Evolutionary conservation across 2,113 vertebrate species (phyloP).

Genomic region (Neofelis nebulosa): DNA sequence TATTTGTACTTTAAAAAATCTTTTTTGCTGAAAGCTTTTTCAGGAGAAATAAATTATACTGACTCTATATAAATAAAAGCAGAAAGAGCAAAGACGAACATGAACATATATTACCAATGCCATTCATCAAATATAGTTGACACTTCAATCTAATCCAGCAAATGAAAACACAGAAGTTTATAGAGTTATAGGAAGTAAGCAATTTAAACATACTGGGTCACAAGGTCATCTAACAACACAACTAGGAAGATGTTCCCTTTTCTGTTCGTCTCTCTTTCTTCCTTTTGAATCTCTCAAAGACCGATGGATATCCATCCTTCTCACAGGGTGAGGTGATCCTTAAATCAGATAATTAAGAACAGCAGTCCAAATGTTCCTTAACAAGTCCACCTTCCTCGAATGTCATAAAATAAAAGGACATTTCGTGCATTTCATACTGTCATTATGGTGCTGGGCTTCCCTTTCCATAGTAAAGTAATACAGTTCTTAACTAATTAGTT

Average conservation of each 20-base stretch:
- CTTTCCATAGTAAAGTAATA: conserved; percentile 79
- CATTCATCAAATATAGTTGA: conserved; percentile 89
- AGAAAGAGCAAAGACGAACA: conserved; percentile 87
- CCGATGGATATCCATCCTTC: conserved; percentile 83
- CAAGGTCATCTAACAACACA: conserved; percentile 87
- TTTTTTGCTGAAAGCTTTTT: conserved; percentile 82
- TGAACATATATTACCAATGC: conserved; percentile 88
- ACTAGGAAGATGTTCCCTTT: conserved; percentile 82
- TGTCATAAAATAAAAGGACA: conserved; percentile 78
- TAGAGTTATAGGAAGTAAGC: conserved; percentile 91
- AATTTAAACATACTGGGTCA: conserved; percentile 87
- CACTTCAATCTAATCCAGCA: conserved; percentile 91
- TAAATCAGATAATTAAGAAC: conserved; percentile 85
- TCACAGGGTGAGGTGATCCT: conserved; percentile 82
- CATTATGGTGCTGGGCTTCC: conserved; percentile 66
- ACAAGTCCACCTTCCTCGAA: conserved; percentile 74
- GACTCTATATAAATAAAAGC: conserved; percentile 87
- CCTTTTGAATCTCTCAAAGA: conserved; percentile 78
- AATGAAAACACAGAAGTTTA: conserved; percentile 91
- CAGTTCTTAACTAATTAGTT: conserved; percentile 82
- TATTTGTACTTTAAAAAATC: conserved; percentile 79
- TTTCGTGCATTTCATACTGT: conserved; percentile 61
- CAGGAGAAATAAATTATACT: conserved; percentile 86
- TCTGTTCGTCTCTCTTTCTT: conserved; percentile 75
- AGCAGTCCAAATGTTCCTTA: conserved; percentile 70